These are phyloP conservation scores for Momotus momota DNA, from an alignment of 2,797 vertebrate species.

Conservation along the genomic window DNA sequence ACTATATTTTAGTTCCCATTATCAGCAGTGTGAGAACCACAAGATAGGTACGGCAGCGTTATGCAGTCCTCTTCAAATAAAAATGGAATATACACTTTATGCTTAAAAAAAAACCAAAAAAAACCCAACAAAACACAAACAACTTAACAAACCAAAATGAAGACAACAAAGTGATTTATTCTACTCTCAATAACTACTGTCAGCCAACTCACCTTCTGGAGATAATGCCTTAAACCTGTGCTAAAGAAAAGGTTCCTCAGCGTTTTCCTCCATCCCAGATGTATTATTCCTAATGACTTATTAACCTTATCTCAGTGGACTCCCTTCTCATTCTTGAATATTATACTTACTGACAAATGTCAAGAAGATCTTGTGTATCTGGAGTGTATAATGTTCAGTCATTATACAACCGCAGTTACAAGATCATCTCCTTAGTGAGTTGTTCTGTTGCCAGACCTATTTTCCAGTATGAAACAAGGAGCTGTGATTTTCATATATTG, in stretches of 20 bases:
- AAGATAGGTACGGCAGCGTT: background rate
- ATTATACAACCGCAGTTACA: background rate
- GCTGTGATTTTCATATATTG: background rate
- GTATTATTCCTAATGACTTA: background rate
- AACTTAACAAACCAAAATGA: background rate
- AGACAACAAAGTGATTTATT: background rate
- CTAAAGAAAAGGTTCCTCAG: background rate
- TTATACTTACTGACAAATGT: background rate
- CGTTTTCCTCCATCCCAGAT: background rate
- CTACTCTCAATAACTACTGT: background rate
- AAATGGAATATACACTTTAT: background rate
- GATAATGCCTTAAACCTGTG: background rate
- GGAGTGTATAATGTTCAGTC: background rate
- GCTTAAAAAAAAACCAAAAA: background rate
- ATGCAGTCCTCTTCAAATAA: conserved; percentile 3
- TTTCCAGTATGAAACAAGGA: background rate
- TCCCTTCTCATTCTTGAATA: background rate
- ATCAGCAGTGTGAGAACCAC: background rate
- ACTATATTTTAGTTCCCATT: background rate
- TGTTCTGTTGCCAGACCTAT: background rate
- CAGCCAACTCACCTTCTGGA: background rate
- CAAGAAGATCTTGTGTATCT: background rate
- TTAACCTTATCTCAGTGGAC: background rate
- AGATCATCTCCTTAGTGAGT: background rate
- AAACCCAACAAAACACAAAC: too few species aligned